Evolutionary conservation across 2,797 vertebrate species (phyloP).

Genomic region (Lepilemur ruficaudatus): DNA sequence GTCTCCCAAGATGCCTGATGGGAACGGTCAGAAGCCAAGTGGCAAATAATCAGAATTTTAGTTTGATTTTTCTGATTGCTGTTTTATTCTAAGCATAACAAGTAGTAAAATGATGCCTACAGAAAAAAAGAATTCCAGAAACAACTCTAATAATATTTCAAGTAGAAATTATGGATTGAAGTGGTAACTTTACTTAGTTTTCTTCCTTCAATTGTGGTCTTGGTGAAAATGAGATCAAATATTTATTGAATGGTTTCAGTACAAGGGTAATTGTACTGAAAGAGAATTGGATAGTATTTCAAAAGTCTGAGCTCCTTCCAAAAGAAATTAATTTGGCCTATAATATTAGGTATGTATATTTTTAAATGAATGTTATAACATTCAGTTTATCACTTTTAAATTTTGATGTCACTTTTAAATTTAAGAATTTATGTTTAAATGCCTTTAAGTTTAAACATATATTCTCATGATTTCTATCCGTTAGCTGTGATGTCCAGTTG

Average conservation of each 20-base stretch:
- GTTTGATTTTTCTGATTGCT: constrained; percentile 40
- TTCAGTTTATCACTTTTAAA: neutral
- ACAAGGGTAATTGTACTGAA: neutral
- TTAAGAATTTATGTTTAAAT: neutral
- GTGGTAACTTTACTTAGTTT: neutral
- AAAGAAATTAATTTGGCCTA: constrained; percentile 9
- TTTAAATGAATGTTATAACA: neutral
- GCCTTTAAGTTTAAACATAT: neutral
- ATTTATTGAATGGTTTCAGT: constrained; percentile 12
- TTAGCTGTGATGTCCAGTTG: neutral
- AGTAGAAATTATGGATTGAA: neutral
- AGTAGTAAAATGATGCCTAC: neutral
- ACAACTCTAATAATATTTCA: neutral
- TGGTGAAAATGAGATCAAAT: constrained; percentile 42
- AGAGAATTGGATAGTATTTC: neutral
- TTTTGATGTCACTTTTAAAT: neutral
- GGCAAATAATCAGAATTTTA: constrained; percentile 55
- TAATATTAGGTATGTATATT: neutral
- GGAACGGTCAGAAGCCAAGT: constrained; percentile 51
- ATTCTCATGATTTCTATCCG: neutral
- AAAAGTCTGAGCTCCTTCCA: neutral
- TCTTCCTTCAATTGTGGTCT: neutral
- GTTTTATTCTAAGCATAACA: constrained; percentile 39
- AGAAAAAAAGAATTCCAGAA: neutral
- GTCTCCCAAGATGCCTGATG: constrained; percentile 61